These are phyloP conservation scores for Ceyx cyanopectus DNA, from an alignment of 2,113 vertebrate species.

Conservation along the genomic window DNA sequence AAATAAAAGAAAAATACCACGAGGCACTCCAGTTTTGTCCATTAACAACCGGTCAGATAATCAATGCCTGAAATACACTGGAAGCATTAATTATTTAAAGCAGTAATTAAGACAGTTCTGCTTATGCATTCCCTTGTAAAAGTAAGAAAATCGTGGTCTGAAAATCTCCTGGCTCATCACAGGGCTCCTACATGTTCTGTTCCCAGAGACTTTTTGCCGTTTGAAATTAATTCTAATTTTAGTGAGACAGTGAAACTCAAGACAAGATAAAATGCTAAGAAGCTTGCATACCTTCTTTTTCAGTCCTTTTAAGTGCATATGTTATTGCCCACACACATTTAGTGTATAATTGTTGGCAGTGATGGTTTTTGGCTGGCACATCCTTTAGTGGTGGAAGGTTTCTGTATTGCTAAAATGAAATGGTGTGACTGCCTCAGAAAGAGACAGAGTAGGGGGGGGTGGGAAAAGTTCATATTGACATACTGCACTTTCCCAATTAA, in stretches of 20 bases:
- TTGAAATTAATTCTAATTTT: conserved; percentile 66
- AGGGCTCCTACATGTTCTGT: conserved; percentile 34
- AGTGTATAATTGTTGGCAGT: conserved; percentile 71
- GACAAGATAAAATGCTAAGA: conserved; percentile 60
- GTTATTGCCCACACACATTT: conserved; percentile 72
- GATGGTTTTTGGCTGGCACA: conserved; percentile 70
- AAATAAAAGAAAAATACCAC: conserved; percentile 9
- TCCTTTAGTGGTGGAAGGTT: conserved; percentile 59
- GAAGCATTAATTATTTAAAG: conserved; percentile 46
- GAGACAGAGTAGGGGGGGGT: conserved; percentile 40
- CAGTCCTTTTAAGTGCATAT: conserved; percentile 68
- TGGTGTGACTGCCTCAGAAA: conserved; percentile 33
- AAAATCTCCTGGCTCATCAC: conserved; percentile 30
- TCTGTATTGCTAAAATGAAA: conserved; percentile 60
- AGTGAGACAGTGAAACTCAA: conserved; percentile 43
- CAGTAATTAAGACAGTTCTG: conserved; percentile 11
- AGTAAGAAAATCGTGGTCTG: background rate
- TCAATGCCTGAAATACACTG: conserved; percentile 29
- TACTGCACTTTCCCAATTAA: conserved; percentile 60
- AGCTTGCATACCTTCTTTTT: conserved; percentile 65
- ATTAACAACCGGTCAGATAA: conserved; percentile 36
- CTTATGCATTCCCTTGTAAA: background rate
- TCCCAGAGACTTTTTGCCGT: background rate
- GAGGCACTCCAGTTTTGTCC: background rate
- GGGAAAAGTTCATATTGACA: conserved; percentile 61